Evolutionary conservation across 37 sponge, comb jelly and placozoan genomes (phyloP).

Genomic region (Chondrosia reniformis): DNA sequence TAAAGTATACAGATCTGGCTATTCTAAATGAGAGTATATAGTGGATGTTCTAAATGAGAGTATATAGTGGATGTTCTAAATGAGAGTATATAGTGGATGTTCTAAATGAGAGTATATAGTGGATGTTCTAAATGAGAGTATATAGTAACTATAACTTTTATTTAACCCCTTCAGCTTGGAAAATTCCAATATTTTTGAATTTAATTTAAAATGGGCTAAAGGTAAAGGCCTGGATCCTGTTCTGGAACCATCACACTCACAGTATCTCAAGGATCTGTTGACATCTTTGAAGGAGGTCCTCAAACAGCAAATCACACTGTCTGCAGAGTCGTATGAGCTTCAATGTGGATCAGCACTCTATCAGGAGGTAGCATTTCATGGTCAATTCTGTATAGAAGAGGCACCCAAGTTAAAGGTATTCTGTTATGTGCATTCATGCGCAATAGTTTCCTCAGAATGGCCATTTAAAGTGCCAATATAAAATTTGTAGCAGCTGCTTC

Average conservation of each 20-base stretch:
- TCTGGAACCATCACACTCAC: conserved; percentile 20
- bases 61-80: no score
- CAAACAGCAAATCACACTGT: conserved; percentile 4
- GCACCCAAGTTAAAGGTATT: conserved; percentile 34
- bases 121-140: no score
- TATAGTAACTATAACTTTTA: no score
- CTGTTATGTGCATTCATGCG: no score
- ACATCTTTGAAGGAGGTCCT: conserved; percentile 13
- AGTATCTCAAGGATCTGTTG: conserved; percentile 46
- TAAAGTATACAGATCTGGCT: no score
- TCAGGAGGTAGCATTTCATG: conserved; percentile 64
- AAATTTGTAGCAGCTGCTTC: no score
- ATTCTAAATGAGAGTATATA: no score
- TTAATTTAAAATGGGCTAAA: conserved; percentile 57
- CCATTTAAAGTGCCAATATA: no score
- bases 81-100: no score
- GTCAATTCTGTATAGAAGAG: conserved; percentile 31
- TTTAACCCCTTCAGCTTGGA: conserved; percentile 38
- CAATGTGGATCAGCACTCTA: conserved; percentile 20
- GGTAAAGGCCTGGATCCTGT: conserved; percentile 56
- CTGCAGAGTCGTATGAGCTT: conserved; percentile 7
- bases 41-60: no score
- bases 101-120: no score
- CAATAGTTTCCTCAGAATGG: no score
- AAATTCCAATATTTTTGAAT: conserved; percentile 57